Evolutionary conservation across 2,113 vertebrate genomes (phyloP).

Genomic region (Strix aluco): DNA sequence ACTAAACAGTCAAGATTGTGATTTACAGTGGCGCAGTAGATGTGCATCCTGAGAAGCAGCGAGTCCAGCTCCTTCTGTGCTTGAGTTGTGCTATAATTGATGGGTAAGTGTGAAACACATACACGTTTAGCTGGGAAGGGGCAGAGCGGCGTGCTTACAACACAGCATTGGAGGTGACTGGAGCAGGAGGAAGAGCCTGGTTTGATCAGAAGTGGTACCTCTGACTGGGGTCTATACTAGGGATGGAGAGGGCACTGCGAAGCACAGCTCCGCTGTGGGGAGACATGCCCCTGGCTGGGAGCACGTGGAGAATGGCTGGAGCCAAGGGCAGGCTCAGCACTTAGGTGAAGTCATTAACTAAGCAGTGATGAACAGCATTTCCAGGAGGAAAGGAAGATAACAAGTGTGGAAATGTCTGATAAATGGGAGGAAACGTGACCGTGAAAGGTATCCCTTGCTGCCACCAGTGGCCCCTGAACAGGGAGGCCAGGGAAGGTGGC

Average conservation of each 20-base stretch:
- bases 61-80: background rate
- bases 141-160: fast-evolving
- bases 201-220: background rate
- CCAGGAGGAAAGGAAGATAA: background rate
- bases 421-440: background rate
- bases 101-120: fast-evolving
- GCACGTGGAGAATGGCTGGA: fast-evolving
- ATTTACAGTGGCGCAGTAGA: background rate
- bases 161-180: too few species aligned
- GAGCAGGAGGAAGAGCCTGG: background rate
- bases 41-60: background rate
- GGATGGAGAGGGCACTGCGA: background rate
- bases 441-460: background rate
- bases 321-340: background rate
- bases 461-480: background rate
- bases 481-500: background rate
- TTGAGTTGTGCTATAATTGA: too few species aligned
- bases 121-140: background rate
- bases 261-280: background rate
- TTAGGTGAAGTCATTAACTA: background rate
- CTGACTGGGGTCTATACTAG: fast-evolving
- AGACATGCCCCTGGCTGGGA: fast-evolving
- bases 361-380: background rate
- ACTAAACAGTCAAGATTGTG: background rate
- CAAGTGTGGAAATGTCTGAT: background rate